A percentile compares a stretch with the other conserved stretches of the same genome.
phyloP scores from a whole-genome alignment of 2,113 vertebrate genomes.

The Clarias batrachus region DNA sequence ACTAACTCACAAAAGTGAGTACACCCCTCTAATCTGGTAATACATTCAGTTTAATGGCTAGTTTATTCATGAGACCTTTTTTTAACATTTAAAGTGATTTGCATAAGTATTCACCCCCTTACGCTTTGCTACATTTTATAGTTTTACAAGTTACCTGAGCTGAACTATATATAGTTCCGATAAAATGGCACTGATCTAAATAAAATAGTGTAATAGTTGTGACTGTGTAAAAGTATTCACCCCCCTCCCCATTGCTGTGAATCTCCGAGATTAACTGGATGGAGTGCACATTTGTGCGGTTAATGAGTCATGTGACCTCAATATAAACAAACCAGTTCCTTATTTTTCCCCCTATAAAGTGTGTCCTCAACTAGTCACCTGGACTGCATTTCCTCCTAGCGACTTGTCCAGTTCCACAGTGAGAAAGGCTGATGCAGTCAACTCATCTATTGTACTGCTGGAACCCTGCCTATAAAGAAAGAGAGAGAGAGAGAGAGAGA shows the following conservation, averaged over 20 bases:
- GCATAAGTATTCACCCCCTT: neutral
- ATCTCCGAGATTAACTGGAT: neutral
- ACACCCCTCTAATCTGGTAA: neutral
- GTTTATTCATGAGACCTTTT: neutral
- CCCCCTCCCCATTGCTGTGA: neutral
- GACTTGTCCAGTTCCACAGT: slow-evolving; percentile 85
- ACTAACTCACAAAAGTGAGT: neutral
- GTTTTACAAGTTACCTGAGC: neutral
- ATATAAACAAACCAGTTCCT: neutral
- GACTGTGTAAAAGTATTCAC: neutral
- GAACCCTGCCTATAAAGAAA: slow-evolving; percentile 82
- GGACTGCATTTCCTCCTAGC: slow-evolving; percentile 80
- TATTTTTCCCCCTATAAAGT: neutral
- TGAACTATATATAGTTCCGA: neutral
- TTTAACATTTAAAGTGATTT: neutral
- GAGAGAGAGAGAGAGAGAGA: neutral
- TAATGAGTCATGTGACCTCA: neutral
- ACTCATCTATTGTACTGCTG: slow-evolving; percentile 78
- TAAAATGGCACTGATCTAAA: neutral
- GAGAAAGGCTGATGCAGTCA: slow-evolving; percentile 86
- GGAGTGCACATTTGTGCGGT: neutral
- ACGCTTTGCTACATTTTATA: neutral
- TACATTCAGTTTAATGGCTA: neutral
- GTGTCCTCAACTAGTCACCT: slow-evolving; percentile 68
- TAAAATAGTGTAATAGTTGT: neutral